Evolutionary conservation across 2,113 vertebrate species (phyloP).

Genomic region (Alectura lathami): DNA sequence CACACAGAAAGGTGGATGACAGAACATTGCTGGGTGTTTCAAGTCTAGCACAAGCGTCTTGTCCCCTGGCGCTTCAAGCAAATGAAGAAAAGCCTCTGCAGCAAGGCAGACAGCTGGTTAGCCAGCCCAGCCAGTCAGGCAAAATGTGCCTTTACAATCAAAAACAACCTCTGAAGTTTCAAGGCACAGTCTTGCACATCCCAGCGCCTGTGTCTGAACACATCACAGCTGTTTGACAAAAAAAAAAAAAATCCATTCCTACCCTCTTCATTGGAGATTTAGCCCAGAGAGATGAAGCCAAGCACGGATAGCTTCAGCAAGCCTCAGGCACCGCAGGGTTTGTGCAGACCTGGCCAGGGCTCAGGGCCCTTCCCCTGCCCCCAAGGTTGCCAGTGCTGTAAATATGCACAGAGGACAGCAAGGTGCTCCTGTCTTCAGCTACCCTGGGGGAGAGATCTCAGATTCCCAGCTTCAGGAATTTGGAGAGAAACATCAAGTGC

Average conservation of each 20-base stretch:
- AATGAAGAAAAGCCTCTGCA: not conserved
- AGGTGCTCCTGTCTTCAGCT: not conserved
- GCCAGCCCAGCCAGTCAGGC: not conserved
- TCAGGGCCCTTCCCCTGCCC: not conserved
- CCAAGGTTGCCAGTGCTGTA: accelerated
- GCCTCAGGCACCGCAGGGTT: accelerated
- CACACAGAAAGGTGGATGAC: not conserved
- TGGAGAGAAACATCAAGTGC: not conserved
- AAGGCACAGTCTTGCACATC: not conserved
- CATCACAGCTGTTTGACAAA: not conserved
- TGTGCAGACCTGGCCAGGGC: not conserved
- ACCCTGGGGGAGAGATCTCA: not conserved
- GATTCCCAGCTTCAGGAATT: not conserved
- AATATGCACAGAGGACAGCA: not conserved
- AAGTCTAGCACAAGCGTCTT: not conserved
- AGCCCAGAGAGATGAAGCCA: not conserved
- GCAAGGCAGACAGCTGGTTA: not conserved
- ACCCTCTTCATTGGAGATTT: not conserved
- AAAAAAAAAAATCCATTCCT: not conserved
- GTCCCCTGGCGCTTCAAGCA: not conserved
- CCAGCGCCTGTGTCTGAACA: accelerated
- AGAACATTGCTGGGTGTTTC: not conserved
- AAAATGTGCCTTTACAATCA: not conserved
- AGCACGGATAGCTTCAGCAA: accelerated
- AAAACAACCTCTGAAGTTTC: not conserved